Percentiles rank a stretch among this genome's conserved stretches.
Evolutionary conservation across 2,113 vertebrate genomes (phyloP).

Genomic region (Xiphorhynchus elegans): DNA sequence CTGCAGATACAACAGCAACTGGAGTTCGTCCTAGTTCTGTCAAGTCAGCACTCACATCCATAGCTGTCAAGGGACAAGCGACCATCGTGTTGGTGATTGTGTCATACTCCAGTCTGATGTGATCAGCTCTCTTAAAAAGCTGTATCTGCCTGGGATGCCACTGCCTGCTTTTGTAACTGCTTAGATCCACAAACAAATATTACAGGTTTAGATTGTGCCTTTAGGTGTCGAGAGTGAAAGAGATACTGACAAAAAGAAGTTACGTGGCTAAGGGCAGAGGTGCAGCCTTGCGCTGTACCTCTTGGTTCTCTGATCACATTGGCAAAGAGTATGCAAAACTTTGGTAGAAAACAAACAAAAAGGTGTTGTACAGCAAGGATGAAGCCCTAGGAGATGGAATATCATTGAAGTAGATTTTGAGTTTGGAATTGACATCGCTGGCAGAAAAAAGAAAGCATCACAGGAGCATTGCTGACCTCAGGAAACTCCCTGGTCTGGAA

Average conservation of each 20-base stretch:
- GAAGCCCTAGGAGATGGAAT: background rate
- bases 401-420: background rate
- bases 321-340: background rate
- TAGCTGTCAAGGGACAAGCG: slow-evolving; percentile 70
- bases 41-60: slow-evolving; percentile 91
- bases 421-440: background rate
- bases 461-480: background rate
- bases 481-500: background rate
- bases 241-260: background rate
- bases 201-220: background rate
- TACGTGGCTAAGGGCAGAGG: background rate
- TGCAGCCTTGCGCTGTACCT: background rate
- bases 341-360: background rate
- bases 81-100: background rate
- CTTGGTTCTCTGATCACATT: background rate
- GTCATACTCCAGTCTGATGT: background rate
- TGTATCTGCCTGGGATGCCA: background rate
- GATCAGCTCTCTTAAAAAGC: background rate
- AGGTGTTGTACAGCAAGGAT: background rate
- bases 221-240: background rate
- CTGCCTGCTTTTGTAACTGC: background rate
- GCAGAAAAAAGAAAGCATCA: background rate
- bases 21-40: slow-evolving; percentile 89
- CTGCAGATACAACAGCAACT: slow-evolving; percentile 86
- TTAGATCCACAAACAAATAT: background rate